Evolutionary conservation across 2,888 invertebrate species (phyloP).

Genomic region (Dione vanillae): DNA sequence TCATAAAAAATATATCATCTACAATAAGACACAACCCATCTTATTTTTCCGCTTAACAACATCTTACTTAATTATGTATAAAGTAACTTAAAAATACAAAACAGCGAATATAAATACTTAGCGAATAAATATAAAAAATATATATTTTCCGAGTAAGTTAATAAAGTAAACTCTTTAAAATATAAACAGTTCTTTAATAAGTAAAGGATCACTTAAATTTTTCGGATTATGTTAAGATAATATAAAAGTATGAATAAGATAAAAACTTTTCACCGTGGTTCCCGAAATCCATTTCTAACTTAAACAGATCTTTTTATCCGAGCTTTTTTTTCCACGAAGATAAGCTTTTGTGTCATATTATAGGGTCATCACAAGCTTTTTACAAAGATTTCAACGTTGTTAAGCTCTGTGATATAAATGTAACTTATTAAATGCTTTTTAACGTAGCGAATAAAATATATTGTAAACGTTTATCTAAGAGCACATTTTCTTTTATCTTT

Average conservation of each 20-base stretch:
- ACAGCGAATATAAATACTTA: too few species aligned
- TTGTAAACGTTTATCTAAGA: too few species aligned
- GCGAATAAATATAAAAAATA: too few species aligned
- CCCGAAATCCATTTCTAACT: constrained; percentile 77
- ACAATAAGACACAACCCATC: too few species aligned
- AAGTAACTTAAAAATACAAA: too few species aligned
- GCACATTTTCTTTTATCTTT: too few species aligned
- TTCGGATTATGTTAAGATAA: constrained; percentile 67
- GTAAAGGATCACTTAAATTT: constrained; percentile 53
- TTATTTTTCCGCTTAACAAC: too few species aligned
- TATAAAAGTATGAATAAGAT: constrained; percentile 65
- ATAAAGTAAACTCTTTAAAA: background rate
- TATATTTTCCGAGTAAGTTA: too few species aligned
- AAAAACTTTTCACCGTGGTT: constrained; percentile 64
- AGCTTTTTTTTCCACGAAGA: constrained; percentile 66
- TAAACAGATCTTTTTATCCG: constrained; percentile 71
- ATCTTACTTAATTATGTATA: too few species aligned
- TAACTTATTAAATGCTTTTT: background rate
- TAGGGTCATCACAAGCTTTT: constrained; percentile 55
- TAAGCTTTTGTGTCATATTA: constrained; percentile 64
- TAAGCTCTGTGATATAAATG: background rate
- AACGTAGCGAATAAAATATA: background rate
- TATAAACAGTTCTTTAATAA: too few species aligned
- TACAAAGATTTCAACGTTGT: constrained; percentile 7
- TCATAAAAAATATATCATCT: too few species aligned